Base-by-base conservation (phyloP, 2,113 vertebrate genomes). In the Centropus unirufus region DNA sequence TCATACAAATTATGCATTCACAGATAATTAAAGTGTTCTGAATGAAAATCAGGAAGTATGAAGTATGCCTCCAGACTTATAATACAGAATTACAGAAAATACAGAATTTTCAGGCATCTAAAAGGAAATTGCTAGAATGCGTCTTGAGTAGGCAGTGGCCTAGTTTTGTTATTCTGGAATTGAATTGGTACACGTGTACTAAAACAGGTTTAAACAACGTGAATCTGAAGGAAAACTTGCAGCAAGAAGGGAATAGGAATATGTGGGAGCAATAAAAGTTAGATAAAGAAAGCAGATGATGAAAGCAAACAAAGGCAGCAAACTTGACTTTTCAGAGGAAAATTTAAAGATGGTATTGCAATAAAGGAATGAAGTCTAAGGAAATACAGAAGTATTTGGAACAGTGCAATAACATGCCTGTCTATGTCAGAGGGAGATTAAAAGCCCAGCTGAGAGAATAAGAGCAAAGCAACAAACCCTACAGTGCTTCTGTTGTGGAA, bases 1-100 rank as follows among this genome's bases (percentile, higher is more conserved):
- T 42, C 59, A 14, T 76, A 46, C 32, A 80, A 83, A 59, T 96
- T 90, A 68, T 30, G 6, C 20, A 52, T 62, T 89, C 86, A 78
- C 52, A 77, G 80, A 83, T 92, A 94, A 83, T 93, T 92, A 63
- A 91, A 88, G 62, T 89, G 69, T 83, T 92, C 83, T 83, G 68
- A 77, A 78, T 72, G 59, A 82, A 62, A 84, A 78, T 61, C 54
- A 8, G 42, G 69, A 89, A 84, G 80, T 93, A 81, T 47, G 69
- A 90, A 89, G 61, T 59, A 89, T 92, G 72, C 54, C n/a, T 75
- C 54, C 80, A 89, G 75, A 83, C 1, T 77, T n/a, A n/a, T n/a
- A n/a, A n/a, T n/a, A n/a, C n/a, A n/a, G n/a, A n/a, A n/a, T n/a
- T n/a, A n/a, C n/a, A n/a, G n/a, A n/a, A n/a, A n/a, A n/a, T n/a